Evolutionary conservation across 2,797 vertebrate genomes (phyloP), one percentile per base, ranked within the genome.

Genomic region (Syngnathus rostellatus): DNA sequence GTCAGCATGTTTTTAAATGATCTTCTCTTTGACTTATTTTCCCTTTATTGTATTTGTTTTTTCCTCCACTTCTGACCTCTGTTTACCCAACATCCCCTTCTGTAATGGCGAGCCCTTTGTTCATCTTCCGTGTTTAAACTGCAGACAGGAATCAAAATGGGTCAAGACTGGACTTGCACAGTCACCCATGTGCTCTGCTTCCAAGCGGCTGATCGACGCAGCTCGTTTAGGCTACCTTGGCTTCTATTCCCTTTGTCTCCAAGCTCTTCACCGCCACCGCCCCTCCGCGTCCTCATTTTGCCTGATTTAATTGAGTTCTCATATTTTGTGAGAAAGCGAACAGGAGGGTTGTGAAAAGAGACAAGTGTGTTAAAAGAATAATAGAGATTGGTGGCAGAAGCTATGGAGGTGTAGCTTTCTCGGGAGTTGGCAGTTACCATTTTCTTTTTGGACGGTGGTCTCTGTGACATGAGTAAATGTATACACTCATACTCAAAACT

Each of bases 261-360:
- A 69, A 54, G 65, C 76, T 73, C 79, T 79, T 71, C 67, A 71
- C 70, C 62, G 12, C 76, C 59, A 41, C 41, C 14, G 62, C 63
- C 54, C 63, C 75, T n/a, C 76, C 73, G 78, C 71, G 78, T 81
- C 85, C 87, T 89, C 88, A 89, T 89, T 92, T 87, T 67, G 78
- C 75, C 78, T 79, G 82, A 88, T 88, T 89, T 89, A 91, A 91
- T 91, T 89, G 90, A 91, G 89, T 90, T 89, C 87, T 92, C 90
- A 86, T 89, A 88, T 54, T 88, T 82, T 85, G 76, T 75, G 76
- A 76, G 79, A 85, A 82, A 85, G 77, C 84, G 83, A 83, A 83
- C 83, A 82, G 73, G 86, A 86, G 82, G 72, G 74, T 72, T 71
- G 75, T 73, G 73, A 73, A 71, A 64, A 81, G 72, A 73, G 74